These are phyloP conservation scores for Sparidentex hasta DNA, from an alignment of 2,797 vertebrate genomes.

Conservation along the genomic window DNA sequence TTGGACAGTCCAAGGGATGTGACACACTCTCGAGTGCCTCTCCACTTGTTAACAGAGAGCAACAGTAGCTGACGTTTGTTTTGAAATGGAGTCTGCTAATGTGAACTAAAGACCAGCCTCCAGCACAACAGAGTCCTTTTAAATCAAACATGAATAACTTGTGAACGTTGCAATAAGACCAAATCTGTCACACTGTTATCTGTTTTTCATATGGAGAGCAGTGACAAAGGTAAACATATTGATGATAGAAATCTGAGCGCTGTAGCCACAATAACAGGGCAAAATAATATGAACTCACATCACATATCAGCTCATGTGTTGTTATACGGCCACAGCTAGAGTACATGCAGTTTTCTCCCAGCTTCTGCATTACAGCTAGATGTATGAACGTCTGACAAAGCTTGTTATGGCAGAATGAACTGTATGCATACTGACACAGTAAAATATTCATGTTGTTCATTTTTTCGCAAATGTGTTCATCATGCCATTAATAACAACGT, in stretches of 20 bases:
- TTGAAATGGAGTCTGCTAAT: too few relatives aligned
- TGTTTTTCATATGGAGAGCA: slow-evolving; percentile 14
- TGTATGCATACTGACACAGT: not conserved
- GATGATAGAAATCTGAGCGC: slow-evolving; percentile 22
- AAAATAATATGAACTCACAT: slow-evolving; percentile 12
- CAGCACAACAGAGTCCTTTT: not conserved
- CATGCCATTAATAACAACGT: not conserved
- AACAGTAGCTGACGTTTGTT: too few relatives aligned
- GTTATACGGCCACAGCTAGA: slow-evolving; percentile 6
- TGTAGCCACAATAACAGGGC: slow-evolving; percentile 6
- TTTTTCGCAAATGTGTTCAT: not conserved
- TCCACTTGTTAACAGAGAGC: too few relatives aligned
- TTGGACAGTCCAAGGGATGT: too few relatives aligned
- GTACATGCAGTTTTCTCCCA: not conserved
- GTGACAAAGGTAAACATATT: slow-evolving; percentile 11
- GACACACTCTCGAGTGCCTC: too few relatives aligned
- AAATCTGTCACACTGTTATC: slow-evolving; percentile 1
- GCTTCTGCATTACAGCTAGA: not conserved
- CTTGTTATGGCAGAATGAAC: not conserved
- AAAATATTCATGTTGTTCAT: not conserved
- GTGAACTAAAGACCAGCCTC: too few relatives aligned
- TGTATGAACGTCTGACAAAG: not conserved
- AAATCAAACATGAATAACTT: not conserved
- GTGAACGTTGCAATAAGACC: slow-evolving; percentile 10
- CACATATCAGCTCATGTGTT: slow-evolving; percentile 32